Percentiles rank a stretch among this genome's conserved stretches.
Evolutionary conservation across 92 coral and sea anemone species (phyloP).

Genomic region (Pocillopora meandrina): DNA sequence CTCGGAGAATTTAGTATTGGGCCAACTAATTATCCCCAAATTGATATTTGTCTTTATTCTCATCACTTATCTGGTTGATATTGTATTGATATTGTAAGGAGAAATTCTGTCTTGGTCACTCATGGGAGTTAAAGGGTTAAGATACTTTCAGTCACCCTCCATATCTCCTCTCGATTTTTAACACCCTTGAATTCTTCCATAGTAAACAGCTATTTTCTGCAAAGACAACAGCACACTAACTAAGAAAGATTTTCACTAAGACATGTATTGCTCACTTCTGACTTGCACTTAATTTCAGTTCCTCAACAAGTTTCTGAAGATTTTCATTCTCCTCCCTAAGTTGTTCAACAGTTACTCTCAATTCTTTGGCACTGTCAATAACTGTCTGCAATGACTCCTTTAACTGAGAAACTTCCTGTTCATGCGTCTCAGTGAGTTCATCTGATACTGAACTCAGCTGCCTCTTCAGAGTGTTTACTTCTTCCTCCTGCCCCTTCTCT

Average conservation of each 20-base stretch:
- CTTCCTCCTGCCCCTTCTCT: conserved; percentile 37
- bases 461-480: conserved; percentile 33
- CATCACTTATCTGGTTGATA: too few species aligned
- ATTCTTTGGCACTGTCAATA: conserved; percentile 36
- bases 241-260: not conserved
- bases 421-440: conserved; percentile 43
- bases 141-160: too few species aligned
- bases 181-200: too few species aligned
- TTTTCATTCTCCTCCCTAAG: conserved; percentile 49
- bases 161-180: too few species aligned
- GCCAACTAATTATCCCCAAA: too few species aligned
- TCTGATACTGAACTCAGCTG: conserved; percentile 19
- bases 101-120: too few species aligned
- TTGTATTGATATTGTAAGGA: too few species aligned
- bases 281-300: conserved; percentile 10
- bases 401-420: conserved; percentile 13
- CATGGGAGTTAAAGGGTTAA: too few species aligned
- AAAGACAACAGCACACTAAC: too few species aligned
- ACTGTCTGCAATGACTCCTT: conserved; percentile 35
- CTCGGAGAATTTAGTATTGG: too few species aligned
- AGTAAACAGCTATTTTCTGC: too few species aligned
- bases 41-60: too few species aligned
- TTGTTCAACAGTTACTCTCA: conserved; percentile 41
- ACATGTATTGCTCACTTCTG: not conserved
- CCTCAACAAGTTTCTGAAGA: conserved; percentile 11